These are phyloP conservation scores for Epirrhoe tristata DNA, from an alignment of 2,888 invertebrate genomes.

Conservation along the genomic window DNA sequence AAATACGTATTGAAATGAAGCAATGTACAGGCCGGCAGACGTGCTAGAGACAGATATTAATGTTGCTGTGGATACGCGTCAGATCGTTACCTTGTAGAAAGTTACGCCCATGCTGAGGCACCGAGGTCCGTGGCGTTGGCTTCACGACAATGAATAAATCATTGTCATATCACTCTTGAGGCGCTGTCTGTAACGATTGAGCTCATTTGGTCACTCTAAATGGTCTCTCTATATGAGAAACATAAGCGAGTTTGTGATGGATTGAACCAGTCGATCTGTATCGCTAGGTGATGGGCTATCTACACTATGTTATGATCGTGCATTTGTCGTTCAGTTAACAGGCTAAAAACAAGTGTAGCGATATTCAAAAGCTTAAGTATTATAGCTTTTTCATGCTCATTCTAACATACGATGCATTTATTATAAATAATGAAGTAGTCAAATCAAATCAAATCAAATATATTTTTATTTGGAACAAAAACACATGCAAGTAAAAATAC, in stretches of 20 bases:
- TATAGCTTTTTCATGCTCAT: neutral
- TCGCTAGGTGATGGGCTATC: slow-evolving; percentile 27
- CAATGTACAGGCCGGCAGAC: slow-evolving; percentile 43
- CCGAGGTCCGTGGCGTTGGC: slow-evolving; percentile 27
- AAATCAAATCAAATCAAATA: too few relatives aligned
- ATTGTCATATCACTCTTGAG: slow-evolving; percentile 62
- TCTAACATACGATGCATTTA: too few relatives aligned
- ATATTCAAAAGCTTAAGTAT: neutral
- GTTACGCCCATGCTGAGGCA: slow-evolving; percentile 49
- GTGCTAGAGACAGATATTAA: slow-evolving; percentile 56
- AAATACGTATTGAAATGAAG: slow-evolving; percentile 41
- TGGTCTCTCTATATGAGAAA: slow-evolving; percentile 43
- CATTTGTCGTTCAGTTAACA: slow-evolving; percentile 14
- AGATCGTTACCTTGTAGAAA: slow-evolving; percentile 57
- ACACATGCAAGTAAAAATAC: too few relatives aligned
- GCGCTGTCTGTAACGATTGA: slow-evolving; percentile 51
- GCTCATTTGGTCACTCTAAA: slow-evolving; percentile 56
- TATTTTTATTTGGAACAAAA: too few relatives aligned
- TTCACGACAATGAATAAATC: slow-evolving; percentile 60
- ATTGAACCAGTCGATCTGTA: slow-evolving; percentile 46
- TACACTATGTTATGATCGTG: neutral
- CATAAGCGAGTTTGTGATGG: slow-evolving; percentile 42
- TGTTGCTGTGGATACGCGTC: slow-evolving; percentile 52
- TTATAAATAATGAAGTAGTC: too few relatives aligned
- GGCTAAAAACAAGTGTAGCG: neutral